phyloP scores from a whole-genome alignment of 2,113 vertebrate species.

The Gymnocephalus cernua region DNA sequence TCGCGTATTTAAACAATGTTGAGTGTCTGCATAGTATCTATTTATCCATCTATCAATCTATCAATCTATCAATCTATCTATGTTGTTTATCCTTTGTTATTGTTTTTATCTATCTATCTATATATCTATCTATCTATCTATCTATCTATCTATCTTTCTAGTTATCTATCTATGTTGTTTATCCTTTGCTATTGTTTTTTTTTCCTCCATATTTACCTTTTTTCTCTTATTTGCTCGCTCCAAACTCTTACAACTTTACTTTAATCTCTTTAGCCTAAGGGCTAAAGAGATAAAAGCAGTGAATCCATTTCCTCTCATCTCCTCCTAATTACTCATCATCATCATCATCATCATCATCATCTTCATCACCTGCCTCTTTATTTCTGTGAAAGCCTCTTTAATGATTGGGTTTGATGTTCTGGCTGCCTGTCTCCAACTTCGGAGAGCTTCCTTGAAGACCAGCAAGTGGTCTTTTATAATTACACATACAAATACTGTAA shows the following conservation, averaged over 20 bases:
- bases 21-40: conserved; percentile 14
- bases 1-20: conserved; percentile 24
- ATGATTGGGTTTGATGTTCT: conserved; percentile 82
- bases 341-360: conserved; percentile 62
- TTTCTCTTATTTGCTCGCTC: conserved; percentile 14
- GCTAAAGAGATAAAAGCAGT: conserved; percentile 73
- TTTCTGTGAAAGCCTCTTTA: conserved; percentile 86
- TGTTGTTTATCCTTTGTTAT: too few relatives aligned
- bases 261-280: conserved; percentile 44
- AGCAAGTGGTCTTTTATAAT: conserved; percentile 67
- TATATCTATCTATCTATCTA: background rate
- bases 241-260: conserved; percentile 49
- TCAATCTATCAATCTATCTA: background rate
- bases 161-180: background rate
- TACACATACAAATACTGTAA: conserved; percentile 9
- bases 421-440: conserved; percentile 84
- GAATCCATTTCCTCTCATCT: conserved; percentile 72
- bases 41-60: conserved; percentile 16
- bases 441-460: conserved; percentile 85
- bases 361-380: conserved; percentile 85
- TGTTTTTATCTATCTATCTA: conserved; percentile 4
- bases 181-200: background rate
- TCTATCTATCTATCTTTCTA: background rate
- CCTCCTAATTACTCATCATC: conserved; percentile 68
- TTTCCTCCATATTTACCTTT: background rate